phyloP scores from a whole-genome alignment of 2,797 vertebrate species.

The Chaunax sp. region DNA sequence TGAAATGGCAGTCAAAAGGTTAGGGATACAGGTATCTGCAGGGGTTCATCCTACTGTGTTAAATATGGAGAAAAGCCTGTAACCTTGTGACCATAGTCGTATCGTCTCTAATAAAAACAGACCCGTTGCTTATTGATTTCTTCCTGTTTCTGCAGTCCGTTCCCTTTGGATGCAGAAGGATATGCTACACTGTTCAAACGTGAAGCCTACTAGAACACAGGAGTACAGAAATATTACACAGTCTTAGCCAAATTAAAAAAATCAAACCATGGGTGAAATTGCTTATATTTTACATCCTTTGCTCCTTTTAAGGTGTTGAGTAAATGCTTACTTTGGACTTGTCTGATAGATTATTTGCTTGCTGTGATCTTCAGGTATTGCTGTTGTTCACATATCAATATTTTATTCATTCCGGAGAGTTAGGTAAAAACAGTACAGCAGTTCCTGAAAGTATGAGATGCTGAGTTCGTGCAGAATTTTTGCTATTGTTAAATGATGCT shows the following conservation, averaged over 20 bases:
- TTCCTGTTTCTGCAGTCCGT: neutral
- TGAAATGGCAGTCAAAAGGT: constrained; percentile 72
- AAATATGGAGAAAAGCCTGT: constrained; percentile 55
- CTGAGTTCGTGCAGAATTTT: constrained; percentile 16
- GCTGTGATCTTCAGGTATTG: constrained; percentile 42
- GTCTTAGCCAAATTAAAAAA: constrained; percentile 46
- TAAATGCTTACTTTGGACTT: constrained; percentile 58
- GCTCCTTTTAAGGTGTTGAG: constrained; percentile 44
- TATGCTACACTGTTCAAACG: constrained; percentile 19
- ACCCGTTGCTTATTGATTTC: constrained; percentile 38
- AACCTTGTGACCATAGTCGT: constrained; percentile 38
- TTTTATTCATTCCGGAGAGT: constrained; percentile 49
- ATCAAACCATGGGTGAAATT: constrained; percentile 72
- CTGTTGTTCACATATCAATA: constrained; percentile 49
- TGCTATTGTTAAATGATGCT: too few relatives aligned
- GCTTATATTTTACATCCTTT: constrained; percentile 58
- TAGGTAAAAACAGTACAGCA: constrained; percentile 40
- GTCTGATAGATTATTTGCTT: constrained; percentile 49
- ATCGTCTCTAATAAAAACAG: constrained; percentile 46
- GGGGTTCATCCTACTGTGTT: constrained; percentile 49
- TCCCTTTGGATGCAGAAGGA: constrained; percentile 17
- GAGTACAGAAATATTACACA: constrained; percentile 34
- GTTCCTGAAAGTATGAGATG: constrained; percentile 39
- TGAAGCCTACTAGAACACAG: constrained; percentile 23
- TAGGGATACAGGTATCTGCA: constrained; percentile 56